Evolutionary conservation across 1,140 invertebrate species (phyloP).

Genomic region (Sarcophaga bullata): DNA sequence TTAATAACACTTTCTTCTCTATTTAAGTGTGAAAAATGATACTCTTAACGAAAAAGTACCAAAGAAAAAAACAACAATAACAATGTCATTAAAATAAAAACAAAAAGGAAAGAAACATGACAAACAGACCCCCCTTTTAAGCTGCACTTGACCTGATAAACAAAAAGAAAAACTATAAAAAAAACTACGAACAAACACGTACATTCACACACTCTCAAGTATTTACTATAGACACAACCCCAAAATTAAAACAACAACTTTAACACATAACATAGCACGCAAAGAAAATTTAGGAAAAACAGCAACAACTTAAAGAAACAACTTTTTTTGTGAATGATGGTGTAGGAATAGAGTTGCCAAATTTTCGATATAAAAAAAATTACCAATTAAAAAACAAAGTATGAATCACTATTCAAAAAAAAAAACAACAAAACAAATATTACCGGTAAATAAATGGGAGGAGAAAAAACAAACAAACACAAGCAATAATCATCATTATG

Average conservation of each 20-base stretch:
- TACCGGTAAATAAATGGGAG: conserved; percentile 15
- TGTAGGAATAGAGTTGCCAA: conserved; percentile 3
- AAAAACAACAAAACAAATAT: neutral
- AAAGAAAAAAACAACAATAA: neutral
- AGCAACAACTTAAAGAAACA: neutral
- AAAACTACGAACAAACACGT: neutral
- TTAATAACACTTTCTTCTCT: neutral
- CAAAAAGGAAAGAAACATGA: neutral
- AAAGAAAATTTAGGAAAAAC: neutral
- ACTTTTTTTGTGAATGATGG: neutral
- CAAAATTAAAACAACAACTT: neutral
- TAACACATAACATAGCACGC: neutral
- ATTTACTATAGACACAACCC: neutral
- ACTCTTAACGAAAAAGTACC: neutral
- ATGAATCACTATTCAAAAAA: conserved; percentile 15
- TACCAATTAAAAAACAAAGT: neutral
- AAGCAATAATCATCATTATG: neutral
- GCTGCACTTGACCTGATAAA: conserved; percentile 36
- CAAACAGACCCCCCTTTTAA: conserved; percentile 2
- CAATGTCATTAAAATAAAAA: neutral
- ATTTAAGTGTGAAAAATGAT: neutral
- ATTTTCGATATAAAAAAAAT: neutral
- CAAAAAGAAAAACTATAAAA: conserved; percentile 17
- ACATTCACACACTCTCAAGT: neutral
- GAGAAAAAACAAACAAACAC: neutral